phyloP scores from a whole-genome alignment of 1,140 invertebrate species.

The Gonatopus flavifemur region DNA sequence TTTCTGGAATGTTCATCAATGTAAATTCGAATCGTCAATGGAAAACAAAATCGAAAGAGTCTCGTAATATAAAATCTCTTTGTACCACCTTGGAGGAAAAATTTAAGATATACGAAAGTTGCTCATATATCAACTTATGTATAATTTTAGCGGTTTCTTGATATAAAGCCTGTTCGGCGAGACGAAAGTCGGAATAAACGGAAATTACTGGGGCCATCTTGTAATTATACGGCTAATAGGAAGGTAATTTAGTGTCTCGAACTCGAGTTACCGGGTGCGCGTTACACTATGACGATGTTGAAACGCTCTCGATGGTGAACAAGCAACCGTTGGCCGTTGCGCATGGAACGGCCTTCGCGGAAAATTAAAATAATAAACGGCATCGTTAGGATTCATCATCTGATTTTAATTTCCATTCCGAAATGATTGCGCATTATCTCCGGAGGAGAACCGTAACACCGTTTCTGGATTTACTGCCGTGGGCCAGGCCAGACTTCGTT shows the following conservation, averaged over 20 bases:
- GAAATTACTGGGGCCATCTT: slow-evolving; percentile 60
- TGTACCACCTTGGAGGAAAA: no score
- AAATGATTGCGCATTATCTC: slow-evolving; percentile 61
- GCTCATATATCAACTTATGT: no score
- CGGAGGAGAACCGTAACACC: slow-evolving; percentile 40
- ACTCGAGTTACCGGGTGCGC: slow-evolving; percentile 52
- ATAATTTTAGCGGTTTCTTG: no score
- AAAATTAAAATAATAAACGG: slow-evolving; percentile 62
- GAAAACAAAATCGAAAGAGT: no score
- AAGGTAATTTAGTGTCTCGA: slow-evolving; percentile 61
- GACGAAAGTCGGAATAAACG: slow-evolving; percentile 56
- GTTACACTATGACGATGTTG: no score
- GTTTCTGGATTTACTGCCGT: slow-evolving; percentile 52
- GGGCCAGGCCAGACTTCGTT: slow-evolving; percentile 33
- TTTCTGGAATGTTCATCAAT: no score
- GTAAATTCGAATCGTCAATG: no score
- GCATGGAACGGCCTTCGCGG: slow-evolving; percentile 44
- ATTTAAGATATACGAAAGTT: no score
- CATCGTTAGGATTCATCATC: slow-evolving; percentile 62
- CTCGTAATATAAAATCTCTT: no score
- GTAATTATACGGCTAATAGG: slow-evolving; percentile 61
- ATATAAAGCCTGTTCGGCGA: slow-evolving; percentile 36
- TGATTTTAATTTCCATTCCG: slow-evolving; percentile 61
- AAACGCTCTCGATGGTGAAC: slow-evolving; percentile 31
- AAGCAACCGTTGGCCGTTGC: slow-evolving; percentile 21